Percentiles rank a stretch among this genome's conserved stretches.
phyloP scores from a whole-genome alignment of 1,140 invertebrate species.

The Oryzaephilus surinamensis region DNA sequence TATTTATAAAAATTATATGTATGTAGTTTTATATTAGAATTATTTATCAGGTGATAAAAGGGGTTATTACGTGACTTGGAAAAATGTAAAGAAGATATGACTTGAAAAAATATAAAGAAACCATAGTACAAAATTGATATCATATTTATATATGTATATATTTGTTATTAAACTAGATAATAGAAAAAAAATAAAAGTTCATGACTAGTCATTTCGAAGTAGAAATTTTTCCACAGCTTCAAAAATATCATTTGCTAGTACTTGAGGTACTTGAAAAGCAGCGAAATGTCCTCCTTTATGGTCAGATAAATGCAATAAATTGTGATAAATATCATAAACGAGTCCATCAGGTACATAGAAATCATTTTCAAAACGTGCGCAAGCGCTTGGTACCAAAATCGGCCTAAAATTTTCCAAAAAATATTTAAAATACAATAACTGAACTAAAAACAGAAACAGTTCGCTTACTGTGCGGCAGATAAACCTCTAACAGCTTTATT shows the following conservation, averaged over 20 bases:
- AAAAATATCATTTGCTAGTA: slow-evolving; percentile 51
- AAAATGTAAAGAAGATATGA: too few relatives aligned
- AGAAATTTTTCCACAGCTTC: slow-evolving; percentile 3
- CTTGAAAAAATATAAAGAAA: too few relatives aligned
- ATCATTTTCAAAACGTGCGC: slow-evolving; percentile 50
- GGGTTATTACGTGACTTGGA: too few relatives aligned
- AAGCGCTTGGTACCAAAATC: slow-evolving; percentile 50
- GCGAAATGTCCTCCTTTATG: slow-evolving; percentile 73
- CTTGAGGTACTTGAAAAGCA: slow-evolving; percentile 65
- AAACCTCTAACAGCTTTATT: slow-evolving; percentile 31
- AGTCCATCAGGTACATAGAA: slow-evolving; percentile 44
- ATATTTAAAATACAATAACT: slow-evolving; percentile 3
- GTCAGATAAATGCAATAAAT: slow-evolving; percentile 52
- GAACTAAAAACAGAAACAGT: background rate
- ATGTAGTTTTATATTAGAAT: too few relatives aligned
- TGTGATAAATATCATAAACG: slow-evolving; percentile 46
- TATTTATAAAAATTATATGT: too few relatives aligned
- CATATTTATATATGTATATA: too few relatives aligned
- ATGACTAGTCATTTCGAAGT: too few relatives aligned
- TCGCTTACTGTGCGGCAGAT: slow-evolving; percentile 42
- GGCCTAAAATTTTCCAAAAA: slow-evolving; percentile 42
- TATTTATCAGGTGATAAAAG: too few relatives aligned
- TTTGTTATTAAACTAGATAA: too few relatives aligned
- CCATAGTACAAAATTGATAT: too few relatives aligned
- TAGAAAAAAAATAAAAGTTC: too few relatives aligned